Base-by-base conservation (phyloP, 2,797 vertebrate species). In the Alectoris magna region DNA sequence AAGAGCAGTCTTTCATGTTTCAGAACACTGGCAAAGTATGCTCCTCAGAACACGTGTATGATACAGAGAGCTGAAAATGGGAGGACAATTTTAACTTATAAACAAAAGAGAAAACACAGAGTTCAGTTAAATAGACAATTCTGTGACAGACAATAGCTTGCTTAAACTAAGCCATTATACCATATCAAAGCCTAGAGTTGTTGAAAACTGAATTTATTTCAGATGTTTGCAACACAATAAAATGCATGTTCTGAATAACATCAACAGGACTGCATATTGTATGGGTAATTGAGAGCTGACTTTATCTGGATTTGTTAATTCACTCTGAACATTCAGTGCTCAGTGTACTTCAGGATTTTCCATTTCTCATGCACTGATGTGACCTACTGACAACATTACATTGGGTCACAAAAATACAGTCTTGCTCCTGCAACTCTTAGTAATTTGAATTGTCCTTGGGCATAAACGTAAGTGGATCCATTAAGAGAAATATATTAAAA, bases 241-340 rank as follows among this genome's bases (percentile, higher is more conserved):
- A 93, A 83, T 48, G 18, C 39, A 26, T 55, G 21, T 36, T 85
- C 56, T 73, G 44, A 63, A 39, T 53, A 79, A 48, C 36, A 64
- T 49, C 88, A 87, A 36, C 63, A 75, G 41, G 46, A 86, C 17
- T n/a, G 6, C n/a, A 51, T 71, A 77, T 64, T 84, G n/a, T 78
- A 74, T 0, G 9, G 22, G 27, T 88, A 73, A 95, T 22, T 68
- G 70, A 91, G 71, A 86, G 44, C 60, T 62, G 70, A 70, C 58
- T 88, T 67, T 43, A 75, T 18, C 73, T 29, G n/a, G 26, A 72
- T 58, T 84, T 92, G 60, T 79, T 84, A 56, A 49, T 66, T 90
- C 73, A 43, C 53, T 90, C 53, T 74, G 64, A 91, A 91, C 93
- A 88, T 73, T 58, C 63, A 68, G 6, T 46, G 51, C 16, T 92